Conservation (phyloP, 2,113 vertebrate genomes). For the Neopipo cinnamomea region DNA sequence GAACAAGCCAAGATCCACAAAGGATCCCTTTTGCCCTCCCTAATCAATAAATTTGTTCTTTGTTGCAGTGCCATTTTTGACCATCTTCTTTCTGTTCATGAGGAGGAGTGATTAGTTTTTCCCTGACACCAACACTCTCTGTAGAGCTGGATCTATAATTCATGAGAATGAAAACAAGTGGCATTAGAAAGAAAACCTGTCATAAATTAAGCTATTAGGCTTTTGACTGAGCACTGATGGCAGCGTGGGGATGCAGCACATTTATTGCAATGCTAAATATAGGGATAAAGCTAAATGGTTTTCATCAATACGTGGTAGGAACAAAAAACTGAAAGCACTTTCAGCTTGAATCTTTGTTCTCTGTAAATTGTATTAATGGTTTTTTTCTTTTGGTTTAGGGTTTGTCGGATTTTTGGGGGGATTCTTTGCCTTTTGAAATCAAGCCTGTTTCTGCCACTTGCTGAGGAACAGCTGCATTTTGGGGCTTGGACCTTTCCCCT, state of each 20-base stretch:
- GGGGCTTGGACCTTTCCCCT: neutral
- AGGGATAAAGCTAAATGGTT: neutral
- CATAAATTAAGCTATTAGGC: neutral
- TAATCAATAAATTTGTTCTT: neutral
- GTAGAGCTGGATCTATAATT: slow-evolving; percentile 8
- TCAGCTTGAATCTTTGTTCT: neutral
- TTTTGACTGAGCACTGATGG: neutral
- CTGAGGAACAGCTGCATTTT: neutral
- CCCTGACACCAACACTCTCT: neutral
- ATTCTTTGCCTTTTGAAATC: neutral
- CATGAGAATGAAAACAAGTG: neutral
- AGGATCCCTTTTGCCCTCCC: rapidly evolving
- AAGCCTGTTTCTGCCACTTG: neutral
- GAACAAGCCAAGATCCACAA: neutral
- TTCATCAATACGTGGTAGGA: neutral
- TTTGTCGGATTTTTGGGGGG: neutral
- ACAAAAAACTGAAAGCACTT: neutral
- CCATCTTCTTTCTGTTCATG: neutral
- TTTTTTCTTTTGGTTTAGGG: neutral
- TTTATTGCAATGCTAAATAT: slow-evolving; percentile 14
- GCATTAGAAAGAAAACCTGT: slow-evolving; percentile 23
- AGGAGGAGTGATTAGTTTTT: neutral
- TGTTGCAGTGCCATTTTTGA: neutral
- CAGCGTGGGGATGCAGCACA: neutral
- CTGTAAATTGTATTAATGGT: neutral